Conservation (phyloP, 2,113 vertebrate species). For the Epinephelus moara region DNA sequence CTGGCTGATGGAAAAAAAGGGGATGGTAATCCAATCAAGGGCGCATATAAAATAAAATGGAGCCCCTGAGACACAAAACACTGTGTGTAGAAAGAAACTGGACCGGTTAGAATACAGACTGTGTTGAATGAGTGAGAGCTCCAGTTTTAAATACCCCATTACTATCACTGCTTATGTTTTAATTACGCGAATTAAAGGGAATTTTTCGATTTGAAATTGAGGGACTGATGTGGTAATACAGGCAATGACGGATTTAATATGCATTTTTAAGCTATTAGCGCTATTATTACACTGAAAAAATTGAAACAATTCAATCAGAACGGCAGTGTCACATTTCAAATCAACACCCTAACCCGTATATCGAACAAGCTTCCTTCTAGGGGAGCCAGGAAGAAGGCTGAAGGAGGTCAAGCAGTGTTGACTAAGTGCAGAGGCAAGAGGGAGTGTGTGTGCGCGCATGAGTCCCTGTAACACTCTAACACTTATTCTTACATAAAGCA, state of each 20-base stretch:
- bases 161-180: conserved; percentile 36
- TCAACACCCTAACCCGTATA: conserved; percentile 1
- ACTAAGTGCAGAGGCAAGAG: conserved; percentile 9
- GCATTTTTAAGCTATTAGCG: conserved; percentile 1
- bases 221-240: conserved; percentile 16
- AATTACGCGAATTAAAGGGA: conserved; percentile 45
- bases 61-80: conserved; percentile 51
- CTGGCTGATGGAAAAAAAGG: conserved; percentile 26
- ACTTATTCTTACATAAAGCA: conserved; percentile 51
- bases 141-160: conserved; percentile 19
- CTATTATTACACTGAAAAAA: neutral
- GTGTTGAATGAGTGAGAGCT: conserved; percentile 47
- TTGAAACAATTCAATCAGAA: neutral
- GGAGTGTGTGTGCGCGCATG: neutral
- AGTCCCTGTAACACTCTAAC: conserved; percentile 25
- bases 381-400: conserved; percentile 7
- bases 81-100: conserved; percentile 32
- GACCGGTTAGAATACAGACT: conserved; percentile 32
- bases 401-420: conserved; percentile 39
- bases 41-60: conserved; percentile 56
- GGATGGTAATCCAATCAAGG: conserved; percentile 71
- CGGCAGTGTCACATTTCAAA: neutral
- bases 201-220: conserved; percentile 4
- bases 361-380: conserved; percentile 7
- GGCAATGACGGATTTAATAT: conserved; percentile 24